Evolutionary conservation across 64 coral and sea anemone genomes (phyloP), one percentile per base, ranked within the genome.

Genomic region (Hydrozoanthus tunicans): DNA sequence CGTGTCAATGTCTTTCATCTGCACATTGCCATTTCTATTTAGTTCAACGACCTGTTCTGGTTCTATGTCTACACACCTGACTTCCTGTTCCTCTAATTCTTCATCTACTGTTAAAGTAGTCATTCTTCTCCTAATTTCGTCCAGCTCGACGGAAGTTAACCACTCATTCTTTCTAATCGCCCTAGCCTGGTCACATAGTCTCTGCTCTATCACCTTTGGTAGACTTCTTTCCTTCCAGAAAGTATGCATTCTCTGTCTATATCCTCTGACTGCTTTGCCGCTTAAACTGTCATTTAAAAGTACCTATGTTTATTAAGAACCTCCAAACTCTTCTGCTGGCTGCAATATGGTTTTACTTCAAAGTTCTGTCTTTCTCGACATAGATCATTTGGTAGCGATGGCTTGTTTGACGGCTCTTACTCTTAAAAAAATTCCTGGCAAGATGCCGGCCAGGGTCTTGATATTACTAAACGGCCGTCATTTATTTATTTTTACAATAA

Each of bases 21-120:
- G 62, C 78, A 70, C 90, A 71, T 82, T 60, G 56, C 2, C 90
- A 91, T 59, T 79, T 91, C 64, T 64, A 71, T 70, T 91, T 91
- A 67, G 23, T 91, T 67, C 64, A 58, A 69, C 77, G 54, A 56
- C 77, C 64, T 81, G 62, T 91, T 91, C 90, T 58, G 77, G 61
- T 57, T 81, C 78, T 20, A 20, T 20, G 20, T 20, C 20, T 90
- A 79, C 51, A 90, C 62, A 62, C 17, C 59, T 14, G 32, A 43
- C 32, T 43, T 43, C 32, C 32, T 43, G 32, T 43, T 43, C 32
- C 2, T 43, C 32, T 43, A 0, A 43, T 43, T 43, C 32, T 2
- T 43, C 32, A 43, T 43, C 32, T 1, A 1, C 32, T 43, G 32
- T 43, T 43, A 43, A 0, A 43, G 32, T 43, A 43, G 32, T 43